Percentiles rank a stretch among this genome's conserved stretches.
phyloP scores from a whole-genome alignment of 2,113 vertebrate species.

The Actenoides hombroni region DNA sequence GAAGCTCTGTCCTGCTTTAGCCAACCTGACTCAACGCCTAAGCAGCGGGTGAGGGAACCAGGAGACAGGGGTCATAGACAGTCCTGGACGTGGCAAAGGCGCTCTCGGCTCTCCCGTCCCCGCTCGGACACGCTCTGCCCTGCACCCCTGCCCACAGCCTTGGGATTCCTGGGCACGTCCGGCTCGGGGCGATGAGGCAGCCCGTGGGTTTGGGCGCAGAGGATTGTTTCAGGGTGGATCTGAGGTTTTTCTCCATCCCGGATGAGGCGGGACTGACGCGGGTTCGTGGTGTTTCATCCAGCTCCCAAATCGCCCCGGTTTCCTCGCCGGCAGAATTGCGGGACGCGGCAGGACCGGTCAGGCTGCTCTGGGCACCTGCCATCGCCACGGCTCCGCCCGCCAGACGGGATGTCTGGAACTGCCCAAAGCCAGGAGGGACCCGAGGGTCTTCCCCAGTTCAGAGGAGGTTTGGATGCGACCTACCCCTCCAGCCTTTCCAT shows the following conservation, averaged over 20 bases:
- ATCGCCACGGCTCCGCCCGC: background rate
- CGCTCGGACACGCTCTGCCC: accelerated
- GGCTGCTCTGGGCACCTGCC: background rate
- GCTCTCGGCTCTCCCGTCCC: accelerated
- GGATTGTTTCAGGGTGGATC: background rate
- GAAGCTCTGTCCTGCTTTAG: background rate
- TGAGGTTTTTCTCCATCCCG: background rate
- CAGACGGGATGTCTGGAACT: background rate
- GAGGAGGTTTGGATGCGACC: background rate
- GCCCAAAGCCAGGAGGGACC: background rate
- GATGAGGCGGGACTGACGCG: background rate
- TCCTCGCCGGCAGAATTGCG: background rate
- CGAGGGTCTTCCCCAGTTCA: background rate
- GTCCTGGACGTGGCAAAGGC: too few species aligned
- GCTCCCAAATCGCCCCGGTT: background rate
- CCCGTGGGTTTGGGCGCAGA: background rate
- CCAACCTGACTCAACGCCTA: background rate
- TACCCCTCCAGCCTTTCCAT: background rate
- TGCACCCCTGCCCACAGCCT: background rate
- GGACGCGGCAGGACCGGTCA: background rate
- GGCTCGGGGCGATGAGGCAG: background rate
- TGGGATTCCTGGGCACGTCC: background rate
- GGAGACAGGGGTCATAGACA: background rate
- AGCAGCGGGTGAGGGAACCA: background rate
- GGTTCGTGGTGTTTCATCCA: background rate